Evolutionary conservation across 2,888 invertebrate species (phyloP).

Genomic region (Corythucha ciliata): DNA sequence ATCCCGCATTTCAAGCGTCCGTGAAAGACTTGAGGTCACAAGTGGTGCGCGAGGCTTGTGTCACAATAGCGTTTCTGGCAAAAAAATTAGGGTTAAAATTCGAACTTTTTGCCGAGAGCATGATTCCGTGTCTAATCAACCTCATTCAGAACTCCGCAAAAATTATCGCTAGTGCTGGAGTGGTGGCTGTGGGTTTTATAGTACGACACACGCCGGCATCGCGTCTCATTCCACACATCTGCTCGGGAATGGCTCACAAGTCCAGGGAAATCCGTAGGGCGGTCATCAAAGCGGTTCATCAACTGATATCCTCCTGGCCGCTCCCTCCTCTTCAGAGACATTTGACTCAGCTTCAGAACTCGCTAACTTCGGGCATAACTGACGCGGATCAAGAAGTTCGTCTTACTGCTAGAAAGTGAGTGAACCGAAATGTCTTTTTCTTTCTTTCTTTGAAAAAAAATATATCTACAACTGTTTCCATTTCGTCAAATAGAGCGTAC

Average conservation of each 20-base stretch:
- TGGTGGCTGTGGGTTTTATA: conserved; percentile 77
- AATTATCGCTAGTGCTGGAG: conserved; percentile 83
- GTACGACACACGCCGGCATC: conserved; percentile 73
- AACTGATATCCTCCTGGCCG: conserved; percentile 82
- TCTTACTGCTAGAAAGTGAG: conserved; percentile 67
- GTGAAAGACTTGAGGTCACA: conserved; percentile 79
- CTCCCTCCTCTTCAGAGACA: conserved; percentile 72
- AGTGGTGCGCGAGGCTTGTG: conserved; percentile 91
- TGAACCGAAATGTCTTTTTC: conserved; percentile 23
- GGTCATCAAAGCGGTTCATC: conserved; percentile 71
- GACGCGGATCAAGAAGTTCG: conserved; percentile 92
- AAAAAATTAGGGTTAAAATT: conserved; percentile 72
- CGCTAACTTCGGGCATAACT: conserved; percentile 73
- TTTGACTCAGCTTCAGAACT: conserved; percentile 64
- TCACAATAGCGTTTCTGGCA: conserved; percentile 85
- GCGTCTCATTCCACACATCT: conserved; percentile 67
- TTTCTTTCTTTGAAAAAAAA: not conserved
- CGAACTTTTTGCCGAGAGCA: conserved; percentile 74
- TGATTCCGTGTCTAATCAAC: conserved; percentile 74
- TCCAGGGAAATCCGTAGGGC: conserved; percentile 80
- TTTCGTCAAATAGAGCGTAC: conserved; percentile 57
- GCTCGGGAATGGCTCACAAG: conserved; percentile 64
- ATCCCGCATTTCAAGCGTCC: conserved; percentile 69
- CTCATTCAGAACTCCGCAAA: conserved; percentile 93
- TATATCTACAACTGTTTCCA: not conserved